Conservation (phyloP, 2,888 invertebrate species). For the Nudaria mundana region DNA sequence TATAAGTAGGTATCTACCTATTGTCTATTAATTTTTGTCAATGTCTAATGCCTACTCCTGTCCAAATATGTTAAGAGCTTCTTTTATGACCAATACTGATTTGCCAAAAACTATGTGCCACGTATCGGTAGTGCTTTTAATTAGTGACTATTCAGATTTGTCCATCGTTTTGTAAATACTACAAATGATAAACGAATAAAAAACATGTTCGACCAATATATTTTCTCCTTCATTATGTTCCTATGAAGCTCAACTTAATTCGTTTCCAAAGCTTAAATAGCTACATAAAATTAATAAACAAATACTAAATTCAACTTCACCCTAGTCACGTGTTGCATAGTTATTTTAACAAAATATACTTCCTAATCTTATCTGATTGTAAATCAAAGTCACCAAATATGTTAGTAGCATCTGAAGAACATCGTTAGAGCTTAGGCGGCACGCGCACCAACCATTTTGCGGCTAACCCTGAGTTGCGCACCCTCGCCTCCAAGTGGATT, state of each 20-base stretch:
- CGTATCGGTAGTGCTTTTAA: too few relatives aligned
- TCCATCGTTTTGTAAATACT: too few relatives aligned
- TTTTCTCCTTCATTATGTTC: too few relatives aligned
- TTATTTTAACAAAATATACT: constrained; percentile 33
- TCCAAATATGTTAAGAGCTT: too few relatives aligned
- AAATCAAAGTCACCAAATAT: constrained; percentile 68
- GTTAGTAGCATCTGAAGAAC: constrained; percentile 63
- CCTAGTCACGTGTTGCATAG: constrained; percentile 23
- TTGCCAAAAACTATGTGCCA: too few relatives aligned
- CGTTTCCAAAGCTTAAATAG: not conserved
- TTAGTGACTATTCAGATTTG: too few relatives aligned
- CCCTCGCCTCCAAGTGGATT: constrained; percentile 47
- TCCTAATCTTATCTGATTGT: constrained; percentile 55
- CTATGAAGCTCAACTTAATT: too few relatives aligned
- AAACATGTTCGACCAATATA: too few relatives aligned
- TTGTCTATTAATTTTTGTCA: too few relatives aligned
- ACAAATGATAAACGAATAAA: too few relatives aligned
- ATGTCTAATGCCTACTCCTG: too few relatives aligned
- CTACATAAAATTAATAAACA: constrained; percentile 10
- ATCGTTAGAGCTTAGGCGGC: constrained; percentile 64
- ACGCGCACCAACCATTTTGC: constrained; percentile 67
- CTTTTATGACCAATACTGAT: too few relatives aligned
- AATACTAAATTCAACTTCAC: constrained; percentile 11
- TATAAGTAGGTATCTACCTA: not conserved
- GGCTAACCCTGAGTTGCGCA: constrained; percentile 48